A percentile compares a stretch with the other conserved stretches of the same genome.
phyloP scores from a whole-genome alignment of 1,140 invertebrate species.

The Mercenaria mercenaria region DNA sequence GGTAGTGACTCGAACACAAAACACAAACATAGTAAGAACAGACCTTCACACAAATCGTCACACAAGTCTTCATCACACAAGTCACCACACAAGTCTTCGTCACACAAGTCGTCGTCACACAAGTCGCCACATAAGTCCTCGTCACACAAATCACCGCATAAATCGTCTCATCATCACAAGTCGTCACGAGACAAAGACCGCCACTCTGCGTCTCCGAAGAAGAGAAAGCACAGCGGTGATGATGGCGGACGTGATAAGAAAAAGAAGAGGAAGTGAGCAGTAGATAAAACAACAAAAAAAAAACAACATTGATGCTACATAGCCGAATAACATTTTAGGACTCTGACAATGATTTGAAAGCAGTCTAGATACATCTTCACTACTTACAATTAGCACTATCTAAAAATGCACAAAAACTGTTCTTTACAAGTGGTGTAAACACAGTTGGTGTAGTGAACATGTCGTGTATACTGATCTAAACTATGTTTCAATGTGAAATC shows the following conservation, averaged over 20 bases:
- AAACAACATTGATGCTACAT: no score
- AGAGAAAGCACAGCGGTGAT: slow-evolving; percentile 53
- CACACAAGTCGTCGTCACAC: slow-evolving; percentile 44
- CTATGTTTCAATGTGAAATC: no score
- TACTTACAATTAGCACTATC: no score
- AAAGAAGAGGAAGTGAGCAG: slow-evolving; percentile 50
- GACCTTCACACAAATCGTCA: slow-evolving; percentile 21
- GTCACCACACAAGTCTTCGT: slow-evolving; percentile 50
- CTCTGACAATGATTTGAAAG: no score
- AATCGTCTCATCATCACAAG: slow-evolving; percentile 64
- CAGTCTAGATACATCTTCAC: no score
- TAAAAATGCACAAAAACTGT: no score
- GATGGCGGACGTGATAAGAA: slow-evolving; percentile 51
- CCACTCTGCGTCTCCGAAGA: slow-evolving; percentile 46
- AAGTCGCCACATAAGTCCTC: slow-evolving; percentile 56
- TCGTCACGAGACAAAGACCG: slow-evolving; percentile 46
- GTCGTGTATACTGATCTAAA: no score
- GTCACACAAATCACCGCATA: slow-evolving; percentile 64
- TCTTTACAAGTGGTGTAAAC: no score
- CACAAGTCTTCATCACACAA: slow-evolving; percentile 70
- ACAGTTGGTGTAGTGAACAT: no score
- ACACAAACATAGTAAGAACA: slow-evolving; percentile 4
- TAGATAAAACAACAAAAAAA: no score
- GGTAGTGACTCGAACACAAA: background rate
- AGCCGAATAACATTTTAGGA: no score